phyloP scores from a whole-genome alignment of 2,797 vertebrate genomes.

The Epinephelus awoara region DNA sequence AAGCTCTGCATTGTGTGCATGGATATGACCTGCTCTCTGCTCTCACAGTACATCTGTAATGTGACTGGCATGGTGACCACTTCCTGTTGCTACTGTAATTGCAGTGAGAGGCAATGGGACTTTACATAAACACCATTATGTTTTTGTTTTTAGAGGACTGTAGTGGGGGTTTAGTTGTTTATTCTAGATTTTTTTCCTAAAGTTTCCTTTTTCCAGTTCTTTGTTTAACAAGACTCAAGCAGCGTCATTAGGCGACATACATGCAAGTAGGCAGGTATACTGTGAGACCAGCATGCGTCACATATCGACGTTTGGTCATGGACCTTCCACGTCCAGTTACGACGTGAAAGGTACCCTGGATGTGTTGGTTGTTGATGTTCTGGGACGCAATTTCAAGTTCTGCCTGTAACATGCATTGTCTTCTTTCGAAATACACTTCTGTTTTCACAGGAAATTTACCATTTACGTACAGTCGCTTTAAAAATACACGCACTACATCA shows the following conservation, averaged over 20 bases:
- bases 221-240: background rate
- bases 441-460: too few species aligned
- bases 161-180: background rate
- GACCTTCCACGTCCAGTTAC: too few species aligned
- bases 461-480: too few species aligned
- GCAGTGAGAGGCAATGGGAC: background rate
- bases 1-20: constrained; percentile 23
- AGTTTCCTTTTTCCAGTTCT: background rate
- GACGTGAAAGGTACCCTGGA: too few species aligned
- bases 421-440: too few species aligned
- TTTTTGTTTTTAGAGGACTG: background rate
- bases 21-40: background rate
- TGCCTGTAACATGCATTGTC: too few species aligned
- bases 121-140: background rate
- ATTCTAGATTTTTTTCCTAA: background rate
- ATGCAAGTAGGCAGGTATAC: background rate
- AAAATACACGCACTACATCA: too few species aligned
- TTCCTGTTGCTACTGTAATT: constrained; percentile 14
- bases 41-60: constrained; percentile 1
- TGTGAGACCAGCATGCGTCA: background rate
- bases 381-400: too few species aligned
- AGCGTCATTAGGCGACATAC: background rate
- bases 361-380: too few species aligned
- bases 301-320: too few species aligned
- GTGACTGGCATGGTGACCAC: background rate